Percentiles rank a stretch among this genome's conserved stretches.
These are phyloP conservation scores for Brenthis daphne DNA, from an alignment of 2,888 invertebrate species.

Conservation along the genomic window DNA sequence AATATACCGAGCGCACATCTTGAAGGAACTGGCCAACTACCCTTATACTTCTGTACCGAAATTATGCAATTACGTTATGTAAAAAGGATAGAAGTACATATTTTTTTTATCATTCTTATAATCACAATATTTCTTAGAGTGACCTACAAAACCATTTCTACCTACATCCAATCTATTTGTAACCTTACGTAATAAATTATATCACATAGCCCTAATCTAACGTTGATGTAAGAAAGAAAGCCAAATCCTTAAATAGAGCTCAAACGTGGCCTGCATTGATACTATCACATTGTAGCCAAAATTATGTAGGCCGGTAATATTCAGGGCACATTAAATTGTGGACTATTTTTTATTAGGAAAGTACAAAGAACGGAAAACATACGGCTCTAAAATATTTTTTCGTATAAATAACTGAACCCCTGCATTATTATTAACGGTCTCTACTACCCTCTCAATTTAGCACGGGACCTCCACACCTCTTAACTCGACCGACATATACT, in stretches of 20 bases:
- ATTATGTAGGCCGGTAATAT: conserved; percentile 39
- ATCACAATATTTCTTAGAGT: not conserved
- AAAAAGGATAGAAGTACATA: no score
- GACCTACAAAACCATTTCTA: not conserved
- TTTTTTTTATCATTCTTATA: not conserved
- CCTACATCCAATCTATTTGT: conserved; percentile 6
- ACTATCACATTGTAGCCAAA: conserved; percentile 47
- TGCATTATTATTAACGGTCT: no score
- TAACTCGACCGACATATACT: no score
- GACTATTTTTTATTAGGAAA: not conserved
- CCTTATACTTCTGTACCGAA: no score
- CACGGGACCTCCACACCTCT: no score
- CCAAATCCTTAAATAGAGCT: conserved; percentile 67
- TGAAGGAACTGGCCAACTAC: no score
- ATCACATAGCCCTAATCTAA: conserved; percentile 59
- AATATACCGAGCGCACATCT: no score
- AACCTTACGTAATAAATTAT: conserved; percentile 47
- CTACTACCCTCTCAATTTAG: no score
- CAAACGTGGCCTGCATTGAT: conserved; percentile 59
- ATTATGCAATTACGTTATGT: no score
- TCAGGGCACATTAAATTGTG: conserved; percentile 7
- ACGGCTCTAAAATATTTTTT: no score
- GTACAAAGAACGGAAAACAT: no score
- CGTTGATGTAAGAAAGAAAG: conserved; percentile 73
- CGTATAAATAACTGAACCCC: no score